Percentiles rank a stretch among this genome's conserved stretches.
Evolutionary conservation across 2,888 invertebrate species (phyloP).

Genomic region (Apomyelois bistriatella): DNA sequence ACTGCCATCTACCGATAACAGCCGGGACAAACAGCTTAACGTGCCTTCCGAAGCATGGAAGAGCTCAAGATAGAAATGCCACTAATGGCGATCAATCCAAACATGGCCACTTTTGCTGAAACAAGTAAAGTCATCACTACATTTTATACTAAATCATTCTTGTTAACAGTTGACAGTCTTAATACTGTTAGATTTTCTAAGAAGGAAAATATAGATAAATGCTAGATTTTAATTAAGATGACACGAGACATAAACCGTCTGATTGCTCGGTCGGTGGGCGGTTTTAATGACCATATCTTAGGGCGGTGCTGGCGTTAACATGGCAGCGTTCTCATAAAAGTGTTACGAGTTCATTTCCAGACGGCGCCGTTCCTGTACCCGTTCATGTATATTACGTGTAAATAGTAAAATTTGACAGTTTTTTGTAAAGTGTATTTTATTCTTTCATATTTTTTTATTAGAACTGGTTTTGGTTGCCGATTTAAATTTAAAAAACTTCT

Average conservation of each 20-base stretch:
- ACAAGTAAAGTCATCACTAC: no score
- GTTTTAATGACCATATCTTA: conserved; percentile 66
- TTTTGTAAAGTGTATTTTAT: background rate
- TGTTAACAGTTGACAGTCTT: no score
- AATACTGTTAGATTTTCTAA: no score
- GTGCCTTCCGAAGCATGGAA: no score
- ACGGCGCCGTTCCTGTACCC: conserved; percentile 35
- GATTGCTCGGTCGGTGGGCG: conserved; percentile 58
- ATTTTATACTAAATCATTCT: no score
- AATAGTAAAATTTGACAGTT: conserved; percentile 21
- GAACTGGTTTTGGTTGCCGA: no score
- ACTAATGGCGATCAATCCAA: no score
- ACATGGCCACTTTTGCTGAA: no score
- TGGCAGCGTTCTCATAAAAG: conserved; percentile 58
- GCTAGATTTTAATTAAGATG: conserved; percentile 70
- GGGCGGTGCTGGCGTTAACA: conserved; percentile 38
- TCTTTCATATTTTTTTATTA: background rate
- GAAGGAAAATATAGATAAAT: conserved; percentile 30
- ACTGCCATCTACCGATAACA: no score
- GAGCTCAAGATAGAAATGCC: no score
- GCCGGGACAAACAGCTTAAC: no score
- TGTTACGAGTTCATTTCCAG: conserved; percentile 73
- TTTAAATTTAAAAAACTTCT: no score
- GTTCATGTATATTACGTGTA: conserved; percentile 22
- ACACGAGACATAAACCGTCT: conserved; percentile 51